A percentile compares a stretch with the other conserved stretches of the same genome.
Evolutionary conservation across 2,888 invertebrate species (phyloP).

Genomic region (Lasioglossum villosulum): DNA sequence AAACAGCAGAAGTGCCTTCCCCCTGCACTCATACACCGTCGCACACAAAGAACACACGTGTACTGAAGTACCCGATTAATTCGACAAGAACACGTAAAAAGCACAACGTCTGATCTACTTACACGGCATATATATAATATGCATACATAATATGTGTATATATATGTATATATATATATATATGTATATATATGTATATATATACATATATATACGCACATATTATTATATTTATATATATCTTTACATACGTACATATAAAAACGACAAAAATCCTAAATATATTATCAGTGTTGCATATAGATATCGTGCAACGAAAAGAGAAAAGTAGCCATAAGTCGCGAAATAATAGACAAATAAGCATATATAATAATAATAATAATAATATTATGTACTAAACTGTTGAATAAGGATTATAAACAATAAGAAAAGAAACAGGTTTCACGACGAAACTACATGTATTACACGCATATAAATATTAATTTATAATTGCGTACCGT

Average conservation of each 20-base stretch:
- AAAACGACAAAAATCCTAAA: conserved; percentile 44
- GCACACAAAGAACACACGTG: conserved; percentile 68
- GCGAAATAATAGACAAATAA: conserved; percentile 20
- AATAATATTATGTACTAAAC: conserved; percentile 22
- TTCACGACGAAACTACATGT: conserved; percentile 73
- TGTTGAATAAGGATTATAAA: conserved; percentile 44
- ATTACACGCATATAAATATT: conserved; percentile 80
- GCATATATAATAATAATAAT: conserved; percentile 10
- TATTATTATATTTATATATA: conserved; percentile 59
- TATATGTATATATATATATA: neutral
- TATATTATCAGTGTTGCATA: conserved; percentile 76
- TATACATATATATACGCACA: conserved; percentile 32
- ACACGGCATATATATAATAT: conserved; percentile 35
- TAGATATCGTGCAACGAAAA: conserved; percentile 81
- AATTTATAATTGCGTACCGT: conserved; percentile 83
- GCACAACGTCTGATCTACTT: conserved; percentile 73
- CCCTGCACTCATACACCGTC: conserved; percentile 82
- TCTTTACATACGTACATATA: conserved; percentile 56
- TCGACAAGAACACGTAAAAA: conserved; percentile 61
- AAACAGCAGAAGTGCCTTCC: conserved; percentile 84
- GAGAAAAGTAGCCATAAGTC: conserved; percentile 50
- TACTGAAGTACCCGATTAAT: conserved; percentile 51
- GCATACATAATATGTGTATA: neutral
- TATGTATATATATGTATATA: neutral
- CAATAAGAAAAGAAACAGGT: conserved; percentile 55